Evolutionary conservation across 2,888 invertebrate genomes (phyloP), one percentile per base, ranked within the genome.

Genomic region (Dinocampus coccinellae): DNA sequence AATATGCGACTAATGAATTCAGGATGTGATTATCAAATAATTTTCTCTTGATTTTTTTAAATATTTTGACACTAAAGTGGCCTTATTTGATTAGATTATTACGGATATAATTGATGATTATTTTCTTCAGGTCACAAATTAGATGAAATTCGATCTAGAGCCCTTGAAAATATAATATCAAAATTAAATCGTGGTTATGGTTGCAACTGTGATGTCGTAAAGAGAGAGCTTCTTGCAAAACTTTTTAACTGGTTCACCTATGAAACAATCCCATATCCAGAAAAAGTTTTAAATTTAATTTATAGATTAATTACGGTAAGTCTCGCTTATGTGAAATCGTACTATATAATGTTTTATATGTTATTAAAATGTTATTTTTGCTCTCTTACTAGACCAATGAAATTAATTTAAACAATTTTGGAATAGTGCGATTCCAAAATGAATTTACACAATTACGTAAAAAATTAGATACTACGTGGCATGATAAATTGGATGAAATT

Each of bases 121-220:
- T 20, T 33, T 16, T 64, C 76, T 81, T 68, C 76, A 92, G 91
- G 88, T 75, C 91, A 92, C 81, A 88, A 88, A 11, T 79, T 91
- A 61, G 89, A 88, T 77, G 91, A 91, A 86, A 91, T 92, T 77
- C 89, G 91, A 39, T 88, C 90, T 74, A 88, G 92, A 72, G 89
- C 91, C 10, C 85, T 92, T 22, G 86, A 89, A 70, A 86, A 89
- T 76, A 85, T 92, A 64, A 83, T 90, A 75, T 90, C 91, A 0
- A 93, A 93, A 83, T 86, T 93, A n/a, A 90, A 90, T 70, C 87
- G 91, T 75, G 92, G 92, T 22, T 91, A 91, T 87, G 87, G 89
- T 67, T 88, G 91, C 64, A 90, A 92, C 69, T 91, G 91, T 80
- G 91, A 92, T 79, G 89, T 90, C 20, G 88, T 90, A 53, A 91